Evolutionary conservation across 2,888 invertebrate genomes (phyloP).

Genomic region (Thecophora atra): DNA sequence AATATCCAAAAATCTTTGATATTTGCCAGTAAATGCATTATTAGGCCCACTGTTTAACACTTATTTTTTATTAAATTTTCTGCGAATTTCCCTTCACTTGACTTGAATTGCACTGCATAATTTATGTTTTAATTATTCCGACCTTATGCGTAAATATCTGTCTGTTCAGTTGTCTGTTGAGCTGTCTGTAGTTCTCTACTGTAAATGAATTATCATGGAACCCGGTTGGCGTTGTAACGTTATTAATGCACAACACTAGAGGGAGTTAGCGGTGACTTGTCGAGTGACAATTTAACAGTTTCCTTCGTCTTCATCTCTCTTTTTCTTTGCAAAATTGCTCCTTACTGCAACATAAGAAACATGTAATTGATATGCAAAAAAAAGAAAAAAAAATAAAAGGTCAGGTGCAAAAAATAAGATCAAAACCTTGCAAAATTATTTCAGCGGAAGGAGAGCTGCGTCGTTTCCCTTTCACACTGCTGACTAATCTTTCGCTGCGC

Average conservation of each 20-base stretch:
- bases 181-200: neutral
- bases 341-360: neutral
- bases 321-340: neutral
- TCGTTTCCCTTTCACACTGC: neutral
- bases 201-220: neutral
- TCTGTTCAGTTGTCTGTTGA: neutral
- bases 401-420: neutral
- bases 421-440: too few species aligned
- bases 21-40: too few species aligned
- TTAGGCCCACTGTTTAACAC: neutral
- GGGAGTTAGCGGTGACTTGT: constrained; percentile 23
- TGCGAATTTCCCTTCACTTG: neutral
- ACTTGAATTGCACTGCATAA: constrained; percentile 4
- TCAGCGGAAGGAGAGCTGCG: too few species aligned
- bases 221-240: neutral
- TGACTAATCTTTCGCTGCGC: neutral
- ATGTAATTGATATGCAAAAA: neutral
- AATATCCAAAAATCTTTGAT: neutral
- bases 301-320: neutral
- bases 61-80: neutral
- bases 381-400: neutral
- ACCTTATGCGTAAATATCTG: constrained; percentile 4
- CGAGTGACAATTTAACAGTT: constrained; percentile 30
- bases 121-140: constrained; percentile 26
- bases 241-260: constrained; percentile 11